A percentile compares a stretch with the other conserved stretches of the same genome.
These are phyloP conservation scores for Palythoa grandis DNA, from an alignment of 92 coral and sea anemone species.

Conservation along the genomic window DNA sequence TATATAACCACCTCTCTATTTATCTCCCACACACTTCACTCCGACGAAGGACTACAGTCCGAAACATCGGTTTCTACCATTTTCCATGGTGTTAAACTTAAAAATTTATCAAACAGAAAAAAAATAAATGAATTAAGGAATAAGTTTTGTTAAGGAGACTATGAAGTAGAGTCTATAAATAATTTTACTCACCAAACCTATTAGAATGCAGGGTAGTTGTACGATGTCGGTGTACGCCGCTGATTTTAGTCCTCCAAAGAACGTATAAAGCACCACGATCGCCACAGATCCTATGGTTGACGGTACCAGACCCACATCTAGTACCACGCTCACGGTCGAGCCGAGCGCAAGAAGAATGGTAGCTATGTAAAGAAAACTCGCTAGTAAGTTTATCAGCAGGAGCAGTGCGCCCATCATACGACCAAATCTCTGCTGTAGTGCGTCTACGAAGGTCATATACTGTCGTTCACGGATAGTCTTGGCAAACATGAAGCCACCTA, in stretches of 20 bases:
- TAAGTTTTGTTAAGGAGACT: not conserved
- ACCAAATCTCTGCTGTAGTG: constrained; percentile 54
- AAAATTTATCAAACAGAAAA: no score
- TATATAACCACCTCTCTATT: no score
- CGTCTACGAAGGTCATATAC: constrained; percentile 51
- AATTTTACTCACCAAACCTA: constrained; percentile 55
- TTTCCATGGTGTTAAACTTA: no score
- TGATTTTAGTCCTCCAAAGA: constrained; percentile 58
- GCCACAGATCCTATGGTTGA: constrained; percentile 50
- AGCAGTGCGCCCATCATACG: constrained; percentile 41
- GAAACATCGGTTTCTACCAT: no score
- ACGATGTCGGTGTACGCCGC: constrained; percentile 60
- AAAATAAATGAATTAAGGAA: no score
- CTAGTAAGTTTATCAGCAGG: constrained; percentile 16
- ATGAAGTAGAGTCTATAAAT: not conserved
- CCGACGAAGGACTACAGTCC: no score
- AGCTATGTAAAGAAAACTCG: constrained; percentile 38
- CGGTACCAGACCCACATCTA: constrained; percentile 29
- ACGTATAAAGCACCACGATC: constrained; percentile 50
- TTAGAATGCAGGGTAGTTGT: constrained; percentile 54
- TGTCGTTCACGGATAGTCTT: constrained; percentile 35
- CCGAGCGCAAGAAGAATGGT: constrained; percentile 56
- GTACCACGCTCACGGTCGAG: constrained; percentile 50
- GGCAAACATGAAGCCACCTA: constrained; percentile 57
- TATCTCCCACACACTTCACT: no score